Conservation (phyloP, 2,888 invertebrate genomes). For the Chouioia cunea region DNA sequence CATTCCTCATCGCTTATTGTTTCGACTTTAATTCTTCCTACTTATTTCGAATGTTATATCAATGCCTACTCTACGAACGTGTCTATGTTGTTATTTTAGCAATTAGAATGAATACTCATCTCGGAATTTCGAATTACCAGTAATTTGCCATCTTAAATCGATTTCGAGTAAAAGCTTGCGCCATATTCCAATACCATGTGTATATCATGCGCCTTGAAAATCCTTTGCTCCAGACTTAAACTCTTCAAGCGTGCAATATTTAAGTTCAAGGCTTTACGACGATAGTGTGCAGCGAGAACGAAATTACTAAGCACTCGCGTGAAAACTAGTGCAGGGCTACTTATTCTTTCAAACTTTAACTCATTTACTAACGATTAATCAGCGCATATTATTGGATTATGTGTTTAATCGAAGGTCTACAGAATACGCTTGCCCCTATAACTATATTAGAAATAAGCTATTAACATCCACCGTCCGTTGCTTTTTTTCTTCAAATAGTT, state of each 20-base stretch:
- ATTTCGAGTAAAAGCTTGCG: constrained; percentile 1
- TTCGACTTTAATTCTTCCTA: background rate
- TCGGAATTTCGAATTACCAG: background rate
- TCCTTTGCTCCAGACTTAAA: background rate
- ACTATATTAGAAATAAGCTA: no score
- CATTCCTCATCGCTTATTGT: background rate
- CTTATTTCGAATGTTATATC: no score
- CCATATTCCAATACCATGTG: background rate
- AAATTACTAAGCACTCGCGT: background rate
- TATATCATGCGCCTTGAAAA: background rate
- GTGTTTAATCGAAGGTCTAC: no score
- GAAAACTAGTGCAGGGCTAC: constrained; percentile 1
- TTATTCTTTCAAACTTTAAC: no score
- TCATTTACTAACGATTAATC: no score
- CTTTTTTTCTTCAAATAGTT: no score
- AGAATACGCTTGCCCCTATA: no score
- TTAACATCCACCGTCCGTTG: no score
- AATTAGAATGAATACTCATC: no score
- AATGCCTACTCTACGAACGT: no score
- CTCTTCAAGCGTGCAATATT: background rate
- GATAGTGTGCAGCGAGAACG: background rate
- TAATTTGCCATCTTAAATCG: constrained; percentile 12
- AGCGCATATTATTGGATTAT: no score
- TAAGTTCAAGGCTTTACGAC: constrained; percentile 17
- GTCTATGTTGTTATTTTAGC: no score